A percentile compares a stretch with the other conserved stretches of the same genome.
phyloP scores from a whole-genome alignment of 2,797 vertebrate genomes.

The Tadarida brasiliensis region DNA sequence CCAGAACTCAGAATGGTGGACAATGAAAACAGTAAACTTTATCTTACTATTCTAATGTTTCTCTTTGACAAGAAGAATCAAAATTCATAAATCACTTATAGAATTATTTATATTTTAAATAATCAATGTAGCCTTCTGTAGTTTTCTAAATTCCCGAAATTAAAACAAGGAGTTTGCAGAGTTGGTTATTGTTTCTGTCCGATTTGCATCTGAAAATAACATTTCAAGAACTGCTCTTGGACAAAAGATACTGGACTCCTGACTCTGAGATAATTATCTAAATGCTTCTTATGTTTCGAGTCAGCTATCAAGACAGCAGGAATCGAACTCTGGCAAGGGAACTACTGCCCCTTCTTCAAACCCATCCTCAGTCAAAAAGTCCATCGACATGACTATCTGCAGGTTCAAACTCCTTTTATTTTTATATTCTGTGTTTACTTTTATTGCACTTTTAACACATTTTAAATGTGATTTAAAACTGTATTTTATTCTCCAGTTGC shows the following conservation, averaged over 20 bases:
- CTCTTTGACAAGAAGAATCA: conserved; percentile 45
- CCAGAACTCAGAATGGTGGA: background rate
- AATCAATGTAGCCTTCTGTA: background rate
- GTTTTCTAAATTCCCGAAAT: background rate
- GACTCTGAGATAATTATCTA: background rate
- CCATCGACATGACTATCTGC: background rate
- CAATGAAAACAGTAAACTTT: background rate
- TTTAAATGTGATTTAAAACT: conserved; percentile 37
- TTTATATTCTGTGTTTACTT: background rate
- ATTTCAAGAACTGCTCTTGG: background rate
- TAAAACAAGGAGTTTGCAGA: background rate
- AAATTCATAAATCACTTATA: conserved; percentile 26
- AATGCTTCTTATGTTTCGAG: background rate
- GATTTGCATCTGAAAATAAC: background rate
- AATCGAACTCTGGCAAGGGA: background rate
- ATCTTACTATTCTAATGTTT: background rate
- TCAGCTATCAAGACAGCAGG: background rate
- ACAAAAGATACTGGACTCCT: background rate
- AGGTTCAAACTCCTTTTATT: background rate
- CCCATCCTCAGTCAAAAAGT: background rate
- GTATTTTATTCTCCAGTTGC: background rate
- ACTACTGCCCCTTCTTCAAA: background rate
- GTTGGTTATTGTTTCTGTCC: background rate
- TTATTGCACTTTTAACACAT: background rate
- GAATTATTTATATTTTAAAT: background rate